Base-by-base conservation (phyloP, 2,113 vertebrate species). In the Engystomops pustulosus region DNA sequence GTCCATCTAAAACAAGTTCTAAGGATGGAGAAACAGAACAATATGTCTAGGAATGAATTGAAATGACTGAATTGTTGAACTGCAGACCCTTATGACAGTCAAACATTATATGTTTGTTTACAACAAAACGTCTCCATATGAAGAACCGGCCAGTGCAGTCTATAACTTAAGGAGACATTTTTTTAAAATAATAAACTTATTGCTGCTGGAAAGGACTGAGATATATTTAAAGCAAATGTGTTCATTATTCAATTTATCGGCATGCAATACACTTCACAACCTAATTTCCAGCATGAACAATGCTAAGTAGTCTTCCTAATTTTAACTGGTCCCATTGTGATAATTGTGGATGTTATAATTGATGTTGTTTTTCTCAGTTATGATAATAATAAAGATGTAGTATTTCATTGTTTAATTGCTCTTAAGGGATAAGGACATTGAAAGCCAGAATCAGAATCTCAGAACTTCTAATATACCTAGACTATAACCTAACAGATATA, bases 1-100 rank as follows among this genome's bases (percentile, higher is more conserved):
- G 96, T 60, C 91, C 96, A 68, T 90, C 91, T 0, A 95, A 97
- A 80, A 92, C 96, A 30, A 92, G 88, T 86, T 89, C 96, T 84
- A 96, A 96, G 25, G 96, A 97, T 2, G 96, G 96, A 86, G 97
- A 99, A 72, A 93, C 95, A 0, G 97, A 99, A 89, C 96, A 97
- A 90, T 98, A 98, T 18, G 96, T 99, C 91, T 99, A 97, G 94
- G 89, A 89, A 89, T 86, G 58, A 86, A 62, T 82, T 69, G 83
- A 86, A 62, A 83, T 69, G 83, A 85, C 87, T 91, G 86, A 82
- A 2, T 62, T 86, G 53, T 78, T 74, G 0, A 86, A 27, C 83
- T 1, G 49, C 74, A 83, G 87, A 87, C 45, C 53, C 84, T 18
- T 1, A 10, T 62, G 82, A 84, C 18, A 1, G 11, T 88, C 86